phyloP scores from a whole-genome alignment of 2,888 invertebrate species.

The Notodonta ziczac region DNA sequence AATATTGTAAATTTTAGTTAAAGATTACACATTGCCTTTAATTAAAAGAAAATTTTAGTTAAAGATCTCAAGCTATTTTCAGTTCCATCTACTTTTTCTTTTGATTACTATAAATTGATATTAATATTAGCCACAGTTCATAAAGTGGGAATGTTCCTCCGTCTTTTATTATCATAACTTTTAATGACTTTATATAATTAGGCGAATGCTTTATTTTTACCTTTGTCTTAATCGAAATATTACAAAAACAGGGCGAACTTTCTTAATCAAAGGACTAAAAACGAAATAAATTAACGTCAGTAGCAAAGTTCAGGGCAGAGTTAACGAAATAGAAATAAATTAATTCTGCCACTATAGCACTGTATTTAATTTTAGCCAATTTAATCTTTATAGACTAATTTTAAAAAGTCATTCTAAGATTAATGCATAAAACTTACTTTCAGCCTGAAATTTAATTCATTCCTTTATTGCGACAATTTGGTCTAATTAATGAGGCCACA shows the following conservation, averaged over 20 bases:
- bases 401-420: no score
- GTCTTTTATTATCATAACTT: slow-evolving; percentile 9
- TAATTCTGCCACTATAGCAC: slow-evolving; percentile 13
- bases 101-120: background rate
- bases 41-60: background rate
- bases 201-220: slow-evolving; percentile 17
- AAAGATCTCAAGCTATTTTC: background rate
- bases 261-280: slow-evolving; percentile 38
- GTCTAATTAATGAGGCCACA: no score
- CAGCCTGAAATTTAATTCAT: no score
- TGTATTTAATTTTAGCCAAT: background rate
- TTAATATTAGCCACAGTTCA: background rate
- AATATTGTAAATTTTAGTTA: background rate
- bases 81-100: background rate
- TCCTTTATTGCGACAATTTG: no score
- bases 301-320: slow-evolving; percentile 35
- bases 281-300: slow-evolving; percentile 44
- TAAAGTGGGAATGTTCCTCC: background rate
- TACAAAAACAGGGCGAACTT: slow-evolving; percentile 30
- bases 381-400: background rate
- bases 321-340: slow-evolving; percentile 26
- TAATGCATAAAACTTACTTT: no score
- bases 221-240: slow-evolving; percentile 17
- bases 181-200: slow-evolving; percentile 18
- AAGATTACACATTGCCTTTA: no score